These are phyloP conservation scores for Columba livia DNA, from an alignment of 2,113 vertebrate genomes.

Conservation along the genomic window DNA sequence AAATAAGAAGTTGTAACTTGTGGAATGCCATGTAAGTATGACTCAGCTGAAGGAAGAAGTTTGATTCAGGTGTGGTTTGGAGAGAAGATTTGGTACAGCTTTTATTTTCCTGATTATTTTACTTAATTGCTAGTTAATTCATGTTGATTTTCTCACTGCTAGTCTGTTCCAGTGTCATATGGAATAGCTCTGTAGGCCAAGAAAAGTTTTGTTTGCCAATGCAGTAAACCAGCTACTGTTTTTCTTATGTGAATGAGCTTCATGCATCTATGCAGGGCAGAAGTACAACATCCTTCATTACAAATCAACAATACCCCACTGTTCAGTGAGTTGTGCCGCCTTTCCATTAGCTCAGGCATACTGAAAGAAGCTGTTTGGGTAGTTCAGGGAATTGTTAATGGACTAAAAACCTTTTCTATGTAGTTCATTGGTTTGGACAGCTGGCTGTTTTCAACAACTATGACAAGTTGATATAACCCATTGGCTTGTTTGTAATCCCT, in stretches of 20 bases:
- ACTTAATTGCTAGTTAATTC: not conserved
- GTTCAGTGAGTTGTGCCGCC: not conserved
- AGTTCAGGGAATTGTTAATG: not conserved
- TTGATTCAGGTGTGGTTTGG: not conserved
- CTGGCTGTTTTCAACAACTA: not conserved
- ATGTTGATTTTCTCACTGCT: not conserved
- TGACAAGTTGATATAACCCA: not conserved
- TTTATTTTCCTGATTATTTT: not conserved
- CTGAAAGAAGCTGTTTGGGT: not conserved
- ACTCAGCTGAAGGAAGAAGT: not conserved
- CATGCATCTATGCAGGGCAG: not conserved
- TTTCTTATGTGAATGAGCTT: fast-evolving
- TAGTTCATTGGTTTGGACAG: not conserved
- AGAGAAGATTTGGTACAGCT: not conserved
- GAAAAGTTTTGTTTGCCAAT: not conserved
- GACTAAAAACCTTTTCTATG: not conserved
- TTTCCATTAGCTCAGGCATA: not conserved
- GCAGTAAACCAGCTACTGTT: not conserved
- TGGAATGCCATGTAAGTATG: not conserved
- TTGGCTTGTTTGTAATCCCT: not conserved
- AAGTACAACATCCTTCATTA: not conserved
- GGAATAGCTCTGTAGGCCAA: not conserved
- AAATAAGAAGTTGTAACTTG: not conserved
- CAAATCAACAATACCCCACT: not conserved
- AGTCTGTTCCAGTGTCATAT: not conserved